A percentile compares a stretch with the other conserved stretches of the same genome.
Evolutionary conservation across 2,113 vertebrate species (phyloP).

Genomic region (Neotoma lepida): DNA sequence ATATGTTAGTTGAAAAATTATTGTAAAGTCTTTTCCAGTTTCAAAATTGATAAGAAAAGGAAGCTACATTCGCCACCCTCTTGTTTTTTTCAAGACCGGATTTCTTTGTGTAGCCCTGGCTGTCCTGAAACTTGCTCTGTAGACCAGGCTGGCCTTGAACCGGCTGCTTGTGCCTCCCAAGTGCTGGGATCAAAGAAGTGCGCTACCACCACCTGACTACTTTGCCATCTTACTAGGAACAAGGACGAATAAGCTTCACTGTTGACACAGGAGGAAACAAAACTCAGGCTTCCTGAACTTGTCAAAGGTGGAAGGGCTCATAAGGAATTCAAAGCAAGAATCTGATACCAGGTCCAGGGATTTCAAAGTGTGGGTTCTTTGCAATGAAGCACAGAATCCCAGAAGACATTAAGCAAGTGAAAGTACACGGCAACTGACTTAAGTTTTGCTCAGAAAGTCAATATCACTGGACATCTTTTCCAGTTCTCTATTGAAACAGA

Average conservation of each 20-base stretch:
- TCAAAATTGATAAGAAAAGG: neutral
- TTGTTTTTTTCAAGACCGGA: neutral
- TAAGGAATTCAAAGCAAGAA: neutral
- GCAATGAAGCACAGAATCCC: neutral
- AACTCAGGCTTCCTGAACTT: neutral
- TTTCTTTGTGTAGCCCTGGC: neutral
- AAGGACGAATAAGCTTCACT: neutral
- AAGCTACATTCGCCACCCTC: neutral
- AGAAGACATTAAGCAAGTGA: constrained; percentile 24
- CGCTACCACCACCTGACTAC: too few relatives aligned
- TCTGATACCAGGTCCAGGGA: neutral
- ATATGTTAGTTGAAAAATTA: neutral
- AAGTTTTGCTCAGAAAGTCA: neutral
- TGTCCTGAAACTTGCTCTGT: neutral
- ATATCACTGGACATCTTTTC: neutral
- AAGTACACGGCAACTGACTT: neutral
- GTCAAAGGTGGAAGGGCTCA: neutral
- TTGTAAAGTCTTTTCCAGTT: constrained; percentile 16
- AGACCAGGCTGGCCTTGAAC: too few relatives aligned
- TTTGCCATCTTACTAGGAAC: constrained; percentile 1
- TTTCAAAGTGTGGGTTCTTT: constrained; percentile 39
- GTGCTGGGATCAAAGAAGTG: too few relatives aligned
- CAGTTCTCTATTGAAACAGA: neutral
- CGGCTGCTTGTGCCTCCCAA: too few relatives aligned
- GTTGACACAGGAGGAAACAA: constrained; percentile 5